Evolutionary conservation across 2,113 vertebrate genomes (phyloP).

Genomic region (Pycnonotus jocosus): DNA sequence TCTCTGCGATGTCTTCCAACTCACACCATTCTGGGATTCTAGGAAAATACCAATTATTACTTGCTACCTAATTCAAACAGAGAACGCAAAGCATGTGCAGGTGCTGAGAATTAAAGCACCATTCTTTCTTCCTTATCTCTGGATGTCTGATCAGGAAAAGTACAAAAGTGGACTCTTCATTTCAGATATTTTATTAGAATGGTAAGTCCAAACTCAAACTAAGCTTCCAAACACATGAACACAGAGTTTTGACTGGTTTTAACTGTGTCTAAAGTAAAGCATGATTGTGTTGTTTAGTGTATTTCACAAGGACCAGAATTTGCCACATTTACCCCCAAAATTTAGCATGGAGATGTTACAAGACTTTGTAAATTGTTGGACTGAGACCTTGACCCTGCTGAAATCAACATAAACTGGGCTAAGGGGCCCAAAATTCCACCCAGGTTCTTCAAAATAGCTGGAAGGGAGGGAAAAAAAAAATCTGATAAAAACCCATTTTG

Average conservation of each 20-base stretch:
- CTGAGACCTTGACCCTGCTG: too few species aligned
- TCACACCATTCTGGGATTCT: neutral
- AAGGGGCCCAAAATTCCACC: neutral
- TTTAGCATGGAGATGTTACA: neutral
- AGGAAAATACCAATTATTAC: neutral
- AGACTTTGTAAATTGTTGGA: neutral
- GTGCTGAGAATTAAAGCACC: neutral
- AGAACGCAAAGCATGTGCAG: neutral
- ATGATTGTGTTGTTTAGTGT: neutral
- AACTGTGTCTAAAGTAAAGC: neutral
- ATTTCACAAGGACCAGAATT: neutral
- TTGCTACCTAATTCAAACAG: neutral
- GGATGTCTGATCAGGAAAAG: neutral
- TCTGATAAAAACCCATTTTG: fast-evolving
- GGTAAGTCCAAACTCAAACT: neutral
- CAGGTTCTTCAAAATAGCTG: neutral
- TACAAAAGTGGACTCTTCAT: neutral
- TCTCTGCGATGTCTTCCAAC: neutral
- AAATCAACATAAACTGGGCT: fast-evolving
- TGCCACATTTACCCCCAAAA: neutral
- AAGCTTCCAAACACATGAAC: neutral
- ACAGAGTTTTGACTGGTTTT: neutral
- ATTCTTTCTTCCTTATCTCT: neutral
- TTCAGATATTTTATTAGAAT: neutral
- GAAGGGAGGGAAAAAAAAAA: neutral